Evolutionary conservation across 1,140 invertebrate species (phyloP), one percentile per base, ranked within the genome.

Genomic region (Macrobrachium nipponense): DNA sequence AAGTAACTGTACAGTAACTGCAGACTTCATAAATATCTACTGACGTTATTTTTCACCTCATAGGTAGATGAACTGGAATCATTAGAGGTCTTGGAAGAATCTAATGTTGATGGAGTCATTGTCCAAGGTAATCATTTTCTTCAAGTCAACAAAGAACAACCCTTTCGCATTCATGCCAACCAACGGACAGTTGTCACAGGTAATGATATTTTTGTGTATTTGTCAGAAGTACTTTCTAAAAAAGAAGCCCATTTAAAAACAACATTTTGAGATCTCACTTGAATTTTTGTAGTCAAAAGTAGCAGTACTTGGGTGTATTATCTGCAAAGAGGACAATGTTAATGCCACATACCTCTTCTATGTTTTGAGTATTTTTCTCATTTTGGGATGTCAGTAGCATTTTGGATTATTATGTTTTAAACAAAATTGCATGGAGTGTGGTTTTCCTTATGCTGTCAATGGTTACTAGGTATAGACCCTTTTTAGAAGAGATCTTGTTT

Each of bases 111-210:
- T 44, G 86, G 81, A 0, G 88, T 89, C 0, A 64, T 89, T 17
- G 88, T 89, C 14, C 62, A 78, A 17, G 88, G 88, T 11, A 89
- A 89, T 78, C 88, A 89, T 64, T 89, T 89, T 72, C 82, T 89
- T 18, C 83, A 89, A 20, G 80, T 89, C 51, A 85, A 36, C 58
- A 62, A 68, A 18, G 62, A 81, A n/a, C 64, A 60, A 27, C 80
- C 83, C 77, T 70, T 89, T n/a, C 81, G 86, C 51, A 87, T 89
- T 15, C 77, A 85, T 27, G 88, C 88, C 51, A 89, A 89, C 60
- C 59, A 85, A 15, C 81, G 88, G 15, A 84, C 79, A 8, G 78
- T 89, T 1, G 81, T 89, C 58, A 83, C 80, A 17, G 81, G 88
- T 89, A 76, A 61, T 82, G 20, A 44, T 17, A 5, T 20, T 44